Base-by-base conservation (phyloP, 2,113 vertebrate genomes). In the Catagonus wagneri region DNA sequence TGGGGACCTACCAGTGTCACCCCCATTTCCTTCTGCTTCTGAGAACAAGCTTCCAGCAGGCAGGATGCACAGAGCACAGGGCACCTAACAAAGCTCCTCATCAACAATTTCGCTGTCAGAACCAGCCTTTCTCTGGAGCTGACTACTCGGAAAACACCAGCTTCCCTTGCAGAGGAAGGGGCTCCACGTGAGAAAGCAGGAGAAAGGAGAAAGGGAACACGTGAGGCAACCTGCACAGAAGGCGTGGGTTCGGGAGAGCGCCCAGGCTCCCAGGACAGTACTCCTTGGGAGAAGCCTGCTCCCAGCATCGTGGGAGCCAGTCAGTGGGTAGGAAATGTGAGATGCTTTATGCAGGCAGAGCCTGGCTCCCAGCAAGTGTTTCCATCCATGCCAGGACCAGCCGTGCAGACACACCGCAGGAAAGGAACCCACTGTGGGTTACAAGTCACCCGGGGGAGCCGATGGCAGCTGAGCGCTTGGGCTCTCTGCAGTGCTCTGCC, bases 381-480 rank as follows among this genome's bases (percentile, higher is more conserved):
- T 87, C 52, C 32, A 9, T 32, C 6, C 3, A n/a, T 0, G 32
- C 14, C 56, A 61, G 54, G 16, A 39, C 10, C 1, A 1, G 16
- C 6, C 6, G 14, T 2, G 27, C 0, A 4, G 36, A 29, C 1
- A 3, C 36, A 25, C 17, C 66, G 5, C 7, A 1, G 1, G 6
- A 16, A 29, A 63, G 16, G n/a, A 12, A 14, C n/a, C 0, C 17
- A 9, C 20, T 2, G 0, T 1, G 2, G 5, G n/a, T 2, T 10
- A 2, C 3, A 0, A 0, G 17, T 3, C 5, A 0, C 50, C 27
- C 27, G 1, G 3, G 0, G 3, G 4, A 54, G 15, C 32, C 11
- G 4, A 1, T 4, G 3, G 22, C 68, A 32, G 2, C 6, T 23
- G 14, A 22, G 3, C 79, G 4, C 27, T 0, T 0, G 13, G 29